Percentiles rank a stretch among this genome's conserved stretches.
These are phyloP conservation scores for Pseudomyrmex cubaensis DNA, from an alignment of 1,140 invertebrate species.

Conservation along the genomic window DNA sequence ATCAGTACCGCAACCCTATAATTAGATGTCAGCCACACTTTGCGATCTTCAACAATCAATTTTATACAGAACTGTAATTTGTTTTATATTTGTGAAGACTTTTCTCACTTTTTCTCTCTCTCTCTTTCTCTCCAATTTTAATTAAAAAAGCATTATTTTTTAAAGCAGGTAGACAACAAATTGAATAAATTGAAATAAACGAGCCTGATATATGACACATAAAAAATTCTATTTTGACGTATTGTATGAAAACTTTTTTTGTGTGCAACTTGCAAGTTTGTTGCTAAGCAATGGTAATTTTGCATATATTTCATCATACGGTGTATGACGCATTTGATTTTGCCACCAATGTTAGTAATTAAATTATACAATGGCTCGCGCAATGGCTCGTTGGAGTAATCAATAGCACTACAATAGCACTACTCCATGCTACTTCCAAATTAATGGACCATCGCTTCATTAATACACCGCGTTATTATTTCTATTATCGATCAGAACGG, in stretches of 20 bases:
- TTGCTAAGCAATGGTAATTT: conserved; percentile 22
- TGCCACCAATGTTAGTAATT: conserved; percentile 37
- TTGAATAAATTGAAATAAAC: not conserved
- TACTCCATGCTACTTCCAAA: conserved; percentile 33
- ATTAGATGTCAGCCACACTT: not conserved
- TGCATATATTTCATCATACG: conserved; percentile 16
- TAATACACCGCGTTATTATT: conserved; percentile 48
- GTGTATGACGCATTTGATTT: conserved; percentile 37
- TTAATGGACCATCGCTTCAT: conserved; percentile 49
- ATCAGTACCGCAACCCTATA: conserved; percentile 50
- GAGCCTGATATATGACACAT: not conserved
- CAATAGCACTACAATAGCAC: conserved; percentile 53
- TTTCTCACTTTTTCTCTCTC: not conserved
- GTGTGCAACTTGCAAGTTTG: not conserved
- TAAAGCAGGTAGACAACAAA: not conserved
- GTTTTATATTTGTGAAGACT: not conserved
- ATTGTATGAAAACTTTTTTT: not conserved
- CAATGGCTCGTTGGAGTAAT: conserved; percentile 38
- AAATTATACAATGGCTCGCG: conserved; percentile 45
- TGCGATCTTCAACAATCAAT: no score
- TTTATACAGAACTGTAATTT: no score
- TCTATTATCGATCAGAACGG: conserved; percentile 38
- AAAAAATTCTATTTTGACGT: not conserved
- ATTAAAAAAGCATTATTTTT: not conserved
- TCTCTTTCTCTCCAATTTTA: not conserved